Conservation (phyloP, 2,888 invertebrate species). For the Tinea pellionella region DNA sequence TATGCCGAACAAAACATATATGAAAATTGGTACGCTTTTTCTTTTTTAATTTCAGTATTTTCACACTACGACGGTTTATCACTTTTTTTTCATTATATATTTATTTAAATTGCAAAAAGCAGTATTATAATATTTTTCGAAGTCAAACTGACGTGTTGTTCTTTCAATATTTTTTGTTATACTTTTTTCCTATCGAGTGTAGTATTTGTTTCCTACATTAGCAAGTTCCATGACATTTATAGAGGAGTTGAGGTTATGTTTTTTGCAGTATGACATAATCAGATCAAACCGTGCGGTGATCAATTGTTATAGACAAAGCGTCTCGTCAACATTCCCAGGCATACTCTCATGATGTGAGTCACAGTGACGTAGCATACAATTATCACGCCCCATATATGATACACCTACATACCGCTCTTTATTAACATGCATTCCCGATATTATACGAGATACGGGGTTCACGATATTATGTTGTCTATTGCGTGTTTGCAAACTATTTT, state of each 20-base stretch:
- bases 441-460: too few relatives aligned
- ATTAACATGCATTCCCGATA: neutral
- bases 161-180: neutral
- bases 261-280: constrained; percentile 59
- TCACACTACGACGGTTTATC: too few relatives aligned
- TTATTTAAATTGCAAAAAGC: neutral
- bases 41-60: too few relatives aligned
- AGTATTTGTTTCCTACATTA: constrained; percentile 3
- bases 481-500: too few relatives aligned
- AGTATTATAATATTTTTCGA: neutral
- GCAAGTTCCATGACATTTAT: constrained; percentile 8
- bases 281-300: constrained; percentile 48
- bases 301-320: constrained; percentile 62
- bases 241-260: constrained; percentile 21
- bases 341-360: constrained; percentile 44
- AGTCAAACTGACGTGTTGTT: neutral
- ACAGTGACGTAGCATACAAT: constrained; percentile 43
- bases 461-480: too few relatives aligned
- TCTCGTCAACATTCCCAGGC: constrained; percentile 52
- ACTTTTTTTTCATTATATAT: neutral
- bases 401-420: neutral
- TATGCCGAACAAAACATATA: too few relatives aligned
- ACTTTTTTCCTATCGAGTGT: neutral
- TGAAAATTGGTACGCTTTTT: too few relatives aligned
- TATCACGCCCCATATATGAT: constrained; percentile 37